phyloP scores from a whole-genome alignment of 2,888 invertebrate species.

The Pyrgus malvae region DNA sequence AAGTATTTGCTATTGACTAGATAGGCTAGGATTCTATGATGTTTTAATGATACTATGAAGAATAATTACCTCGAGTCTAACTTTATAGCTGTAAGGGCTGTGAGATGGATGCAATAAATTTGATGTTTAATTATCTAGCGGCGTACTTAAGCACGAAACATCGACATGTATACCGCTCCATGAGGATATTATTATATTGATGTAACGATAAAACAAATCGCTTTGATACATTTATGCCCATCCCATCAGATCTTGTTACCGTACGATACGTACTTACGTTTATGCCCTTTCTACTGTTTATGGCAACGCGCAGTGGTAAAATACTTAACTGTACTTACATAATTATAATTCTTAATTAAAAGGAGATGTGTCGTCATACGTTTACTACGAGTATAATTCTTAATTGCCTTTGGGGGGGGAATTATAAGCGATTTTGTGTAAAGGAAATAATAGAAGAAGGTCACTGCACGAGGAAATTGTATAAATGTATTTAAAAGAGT shows the following conservation, averaged over 20 bases:
- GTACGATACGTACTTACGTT: too few species aligned
- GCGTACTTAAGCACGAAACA: constrained; percentile 6
- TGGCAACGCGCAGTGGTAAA: too few species aligned
- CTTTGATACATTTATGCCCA: too few species aligned
- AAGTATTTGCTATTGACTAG: constrained; percentile 27
- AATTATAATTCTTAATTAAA: background rate
- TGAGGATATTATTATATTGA: background rate
- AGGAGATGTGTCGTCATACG: too few species aligned
- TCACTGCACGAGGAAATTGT: background rate
- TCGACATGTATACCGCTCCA: background rate
- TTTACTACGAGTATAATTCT: background rate
- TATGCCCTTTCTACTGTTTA: too few species aligned
- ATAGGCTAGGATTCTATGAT: constrained; percentile 42
- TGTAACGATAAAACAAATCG: too few species aligned
- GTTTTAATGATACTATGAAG: constrained; percentile 47
- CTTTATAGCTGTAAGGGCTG: constrained; percentile 48
- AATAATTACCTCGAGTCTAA: constrained; percentile 47
- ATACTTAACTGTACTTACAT: too few species aligned
- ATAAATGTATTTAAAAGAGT: background rate
- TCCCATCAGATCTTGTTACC: too few species aligned
- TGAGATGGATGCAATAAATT: constrained; percentile 51
- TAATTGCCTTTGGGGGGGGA: background rate
- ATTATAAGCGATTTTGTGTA: constrained; percentile 12
- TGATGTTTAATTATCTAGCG: constrained; percentile 31
- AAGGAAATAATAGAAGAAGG: constrained; percentile 9